These are phyloP conservation scores for Carollia perspicillata DNA, from an alignment of 2,113 vertebrate genomes.

Conservation along the genomic window DNA sequence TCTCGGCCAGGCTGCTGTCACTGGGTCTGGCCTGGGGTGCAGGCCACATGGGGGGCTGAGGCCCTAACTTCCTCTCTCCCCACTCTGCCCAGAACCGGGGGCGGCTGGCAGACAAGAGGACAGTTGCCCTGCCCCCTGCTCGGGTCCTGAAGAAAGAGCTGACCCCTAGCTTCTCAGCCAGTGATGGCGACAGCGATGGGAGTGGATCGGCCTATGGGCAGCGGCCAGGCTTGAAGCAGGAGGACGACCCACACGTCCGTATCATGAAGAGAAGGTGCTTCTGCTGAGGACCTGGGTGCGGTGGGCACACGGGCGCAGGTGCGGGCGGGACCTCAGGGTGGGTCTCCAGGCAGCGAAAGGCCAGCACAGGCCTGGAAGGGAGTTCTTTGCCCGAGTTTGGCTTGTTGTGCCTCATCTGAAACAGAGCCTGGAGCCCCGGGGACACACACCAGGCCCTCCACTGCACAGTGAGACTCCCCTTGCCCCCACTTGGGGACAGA, in stretches of 20 bases:
- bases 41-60: not conserved
- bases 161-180: conserved; percentile 86
- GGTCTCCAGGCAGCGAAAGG: not conserved
- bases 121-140: conserved; percentile 89
- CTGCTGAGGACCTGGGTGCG: not conserved
- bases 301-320: not conserved
- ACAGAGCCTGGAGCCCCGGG: not conserved
- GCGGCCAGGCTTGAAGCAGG: conserved; percentile 91
- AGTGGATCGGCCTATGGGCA: conserved; percentile 89
- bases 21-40: not conserved
- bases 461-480: not conserved
- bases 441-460: not conserved
- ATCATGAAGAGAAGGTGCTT: conserved; percentile 97
- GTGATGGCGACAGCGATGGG: conserved; percentile 92
- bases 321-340: not conserved
- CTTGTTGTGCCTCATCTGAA: not conserved
- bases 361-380: not conserved
- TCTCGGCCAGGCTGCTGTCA: not conserved
- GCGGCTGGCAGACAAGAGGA: conserved; percentile 97
- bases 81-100: conserved; percentile 90
- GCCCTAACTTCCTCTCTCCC: not conserved
- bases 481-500: not conserved
- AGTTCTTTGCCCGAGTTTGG: not conserved
- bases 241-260: conserved; percentile 91
- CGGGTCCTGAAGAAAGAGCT: conserved; percentile 93